Evolutionary conservation across 1,140 invertebrate genomes (phyloP).

Genomic region (Tenebrio molitor): DNA sequence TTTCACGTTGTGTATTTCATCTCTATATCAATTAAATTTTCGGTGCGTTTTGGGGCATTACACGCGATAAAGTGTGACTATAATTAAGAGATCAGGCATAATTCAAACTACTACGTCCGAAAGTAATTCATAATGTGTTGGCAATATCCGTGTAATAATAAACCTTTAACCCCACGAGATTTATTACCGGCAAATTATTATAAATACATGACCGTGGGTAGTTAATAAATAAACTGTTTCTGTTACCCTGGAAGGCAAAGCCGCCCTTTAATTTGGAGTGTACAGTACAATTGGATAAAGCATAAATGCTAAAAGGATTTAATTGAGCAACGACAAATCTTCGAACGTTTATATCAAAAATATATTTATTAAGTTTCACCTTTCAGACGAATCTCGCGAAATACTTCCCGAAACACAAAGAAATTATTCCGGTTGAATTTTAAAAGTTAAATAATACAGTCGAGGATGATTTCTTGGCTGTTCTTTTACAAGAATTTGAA

Average conservation of each 20-base stretch:
- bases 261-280: background rate
- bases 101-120: too few relatives aligned
- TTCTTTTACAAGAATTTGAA: constrained; percentile 34
- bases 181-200: constrained; percentile 30
- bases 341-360: constrained; percentile 16
- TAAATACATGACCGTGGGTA: constrained; percentile 31
- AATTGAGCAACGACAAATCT: background rate
- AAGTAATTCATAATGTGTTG: background rate
- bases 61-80: background rate
- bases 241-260: constrained; percentile 9
- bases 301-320: constrained; percentile 1
- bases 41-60: background rate
- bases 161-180: constrained; percentile 17
- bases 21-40: background rate
- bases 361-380: constrained; percentile 27
- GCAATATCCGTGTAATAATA: constrained; percentile 6
- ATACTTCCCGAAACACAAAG: constrained; percentile 34
- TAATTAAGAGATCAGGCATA: too few relatives aligned
- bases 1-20: background rate
- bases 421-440: constrained; percentile 36
- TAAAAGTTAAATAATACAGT: constrained; percentile 40
- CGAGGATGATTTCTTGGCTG: constrained; percentile 4
- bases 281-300: constrained; percentile 7
- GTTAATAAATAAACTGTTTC: constrained; percentile 37
- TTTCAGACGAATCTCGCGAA: constrained; percentile 12